Base-by-base conservation (phyloP, 37 sponge, comb jelly and placozoan genomes). In the Spongilla lacustris region DNA sequence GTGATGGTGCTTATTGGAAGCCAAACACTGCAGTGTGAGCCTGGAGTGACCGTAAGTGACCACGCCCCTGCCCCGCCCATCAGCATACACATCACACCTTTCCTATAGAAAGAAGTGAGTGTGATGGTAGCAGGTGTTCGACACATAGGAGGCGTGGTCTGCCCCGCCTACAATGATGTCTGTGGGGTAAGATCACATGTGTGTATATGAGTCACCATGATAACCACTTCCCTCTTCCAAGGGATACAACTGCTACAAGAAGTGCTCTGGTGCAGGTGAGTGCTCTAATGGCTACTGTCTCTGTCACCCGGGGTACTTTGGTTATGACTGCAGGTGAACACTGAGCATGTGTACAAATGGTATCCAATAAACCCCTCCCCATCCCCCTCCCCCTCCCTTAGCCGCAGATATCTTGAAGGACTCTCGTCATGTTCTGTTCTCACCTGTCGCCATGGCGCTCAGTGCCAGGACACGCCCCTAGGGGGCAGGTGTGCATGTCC, bases 281-380 rank as follows among this genome's bases (percentile, higher is more conserved):
- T 91, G 91, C 37, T 38, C 48, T 28, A 32, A 78, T 58, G 87
- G 87, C 4, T 9, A 37, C n/a, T 91, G 91, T 41, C 30, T 72
- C 71, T 91, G 91, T 50, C 38, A 86, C 35, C 91, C 83, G 73
- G 91, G 91, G 24, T 91, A 86, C 91, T 82, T 75, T 73, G 91
- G 91, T 0, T 50, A 86, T 67, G 91, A 91, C 78, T 91, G 91
- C 87, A 83, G 84, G 89, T 89, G 34, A 35, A 46, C 29, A 66
- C 9, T 28, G n/a, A 10, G 8, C 28, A 24, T n/a, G n/a, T n/a
- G n/a, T n/a, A n/a, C n/a, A n/a, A n/a, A n/a, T n/a, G n/a, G n/a
- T n/a, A n/a, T n/a, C n/a, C n/a, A n/a, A n/a, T n/a, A n/a, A n/a
- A n/a, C 38, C 30, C 4, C 48, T 8, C 38, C 12, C 48, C 31